phyloP scores from a whole-genome alignment of 2,797 vertebrate species.

The Lophura swinhoii region DNA sequence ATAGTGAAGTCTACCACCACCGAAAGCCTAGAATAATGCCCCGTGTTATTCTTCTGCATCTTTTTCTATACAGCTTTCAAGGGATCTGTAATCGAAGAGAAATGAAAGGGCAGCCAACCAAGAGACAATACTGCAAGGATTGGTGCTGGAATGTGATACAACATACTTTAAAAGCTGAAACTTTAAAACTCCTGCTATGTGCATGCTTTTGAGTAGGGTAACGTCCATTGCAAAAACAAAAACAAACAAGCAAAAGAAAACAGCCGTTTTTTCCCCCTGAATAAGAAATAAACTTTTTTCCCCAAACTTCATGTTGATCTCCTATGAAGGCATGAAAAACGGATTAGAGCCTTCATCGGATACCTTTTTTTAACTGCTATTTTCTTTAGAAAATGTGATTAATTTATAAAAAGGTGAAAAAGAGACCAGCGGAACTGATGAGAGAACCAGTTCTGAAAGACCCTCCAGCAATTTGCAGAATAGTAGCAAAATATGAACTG shows the following conservation, averaged over 20 bases:
- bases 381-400: conserved; percentile 48
- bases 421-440: neutral
- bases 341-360: conserved; percentile 22
- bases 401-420: neutral
- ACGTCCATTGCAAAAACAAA: neutral
- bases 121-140: conserved; percentile 63
- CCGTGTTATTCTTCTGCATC: conserved; percentile 65
- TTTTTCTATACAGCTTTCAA: conserved; percentile 65
- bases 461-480: neutral
- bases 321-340: conserved; percentile 23
- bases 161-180: conserved; percentile 55
- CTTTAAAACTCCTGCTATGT: conserved; percentile 31
- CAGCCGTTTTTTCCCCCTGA: neutral
- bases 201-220: conserved; percentile 25
- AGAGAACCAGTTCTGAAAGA: neutral
- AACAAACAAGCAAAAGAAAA: neutral
- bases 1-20: conserved; percentile 46
- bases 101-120: conserved; percentile 61
- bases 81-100: conserved; percentile 64
- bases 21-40: conserved; percentile 64
- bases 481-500: neutral
- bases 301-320: neutral
- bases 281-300: conserved; percentile 22
- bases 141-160: conserved; percentile 55
- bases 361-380: conserved; percentile 24